Conservation (phyloP, 2,113 vertebrate genomes). For the Bagarius yarrelli region DNA sequence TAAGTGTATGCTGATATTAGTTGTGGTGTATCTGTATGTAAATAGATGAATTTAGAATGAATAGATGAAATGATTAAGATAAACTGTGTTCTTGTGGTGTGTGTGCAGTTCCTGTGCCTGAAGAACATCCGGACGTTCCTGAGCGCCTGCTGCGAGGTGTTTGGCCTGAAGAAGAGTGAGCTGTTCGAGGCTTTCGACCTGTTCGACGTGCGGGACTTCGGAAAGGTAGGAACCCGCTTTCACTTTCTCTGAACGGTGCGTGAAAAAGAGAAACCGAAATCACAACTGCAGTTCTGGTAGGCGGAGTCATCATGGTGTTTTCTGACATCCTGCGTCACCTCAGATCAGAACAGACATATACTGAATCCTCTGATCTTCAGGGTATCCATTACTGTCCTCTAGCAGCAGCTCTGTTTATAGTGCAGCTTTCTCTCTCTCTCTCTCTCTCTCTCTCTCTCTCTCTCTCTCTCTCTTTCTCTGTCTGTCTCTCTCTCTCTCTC, state of each 20-base stretch:
- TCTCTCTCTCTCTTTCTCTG: too few relatives aligned
- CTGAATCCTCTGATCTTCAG: too few relatives aligned
- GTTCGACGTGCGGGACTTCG: constrained; percentile 96
- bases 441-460: too few relatives aligned
- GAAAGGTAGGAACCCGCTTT: constrained; percentile 81
- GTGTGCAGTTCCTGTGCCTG: constrained; percentile 77
- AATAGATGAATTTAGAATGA: too few relatives aligned
- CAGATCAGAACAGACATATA: not conserved
- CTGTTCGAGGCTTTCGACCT: constrained; percentile 98
- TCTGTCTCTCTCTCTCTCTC: not conserved
- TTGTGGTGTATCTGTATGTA: too few relatives aligned
- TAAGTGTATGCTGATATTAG: too few relatives aligned
- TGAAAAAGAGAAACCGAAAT: not conserved
- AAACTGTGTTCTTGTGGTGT: constrained; percentile 7
- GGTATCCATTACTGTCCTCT: too few relatives aligned
- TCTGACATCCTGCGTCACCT: not conserved
- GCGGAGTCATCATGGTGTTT: too few relatives aligned
- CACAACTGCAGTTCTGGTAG: not conserved
- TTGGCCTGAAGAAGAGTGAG: constrained; percentile 94
- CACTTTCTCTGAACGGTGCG: not conserved
- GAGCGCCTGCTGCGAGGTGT: constrained; percentile 81
- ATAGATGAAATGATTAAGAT: not conserved
- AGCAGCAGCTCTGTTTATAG: too few relatives aligned
- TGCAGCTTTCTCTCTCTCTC: too few relatives aligned
- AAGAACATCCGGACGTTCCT: constrained; percentile 98